A percentile compares a stretch with the other conserved stretches of the same genome.
These are phyloP conservation scores for Xiphophorus couchianus DNA, from an alignment of 2,113 vertebrate species.

Conservation along the genomic window DNA sequence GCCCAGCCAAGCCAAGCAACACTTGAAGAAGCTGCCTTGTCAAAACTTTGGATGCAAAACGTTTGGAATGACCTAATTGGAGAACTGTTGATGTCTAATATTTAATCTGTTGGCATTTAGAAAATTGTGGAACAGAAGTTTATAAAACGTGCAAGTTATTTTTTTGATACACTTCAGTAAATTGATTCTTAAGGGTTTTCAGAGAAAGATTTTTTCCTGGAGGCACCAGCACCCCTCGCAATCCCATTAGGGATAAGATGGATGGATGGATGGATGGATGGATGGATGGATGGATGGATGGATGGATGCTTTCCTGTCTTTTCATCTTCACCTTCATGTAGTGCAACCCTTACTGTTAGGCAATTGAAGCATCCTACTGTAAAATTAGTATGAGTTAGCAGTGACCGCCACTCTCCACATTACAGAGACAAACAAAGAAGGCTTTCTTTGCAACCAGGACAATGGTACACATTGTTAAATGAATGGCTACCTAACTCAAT, in stretches of 20 bases:
- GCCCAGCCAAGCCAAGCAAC: slow-evolving; percentile 45
- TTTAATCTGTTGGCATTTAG: neutral
- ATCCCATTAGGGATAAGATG: neutral
- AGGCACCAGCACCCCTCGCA: too few relatives aligned
- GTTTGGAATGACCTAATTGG: slow-evolving; percentile 42
- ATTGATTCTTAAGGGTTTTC: too few relatives aligned
- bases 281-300: too few relatives aligned
- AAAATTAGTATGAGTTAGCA: slow-evolving; percentile 51
- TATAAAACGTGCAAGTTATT: neutral
- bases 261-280: too few relatives aligned
- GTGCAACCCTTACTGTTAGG: neutral
- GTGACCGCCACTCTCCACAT: slow-evolving; percentile 58
- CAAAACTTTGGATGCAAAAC: slow-evolving; percentile 19
- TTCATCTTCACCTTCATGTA: neutral
- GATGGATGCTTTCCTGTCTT: neutral
- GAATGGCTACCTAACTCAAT: slow-evolving; percentile 65
- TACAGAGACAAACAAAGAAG: slow-evolving; percentile 63
- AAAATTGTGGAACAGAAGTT: neutral
- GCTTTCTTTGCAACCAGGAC: slow-evolving; percentile 63
- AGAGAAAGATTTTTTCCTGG: neutral
- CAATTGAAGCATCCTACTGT: neutral
- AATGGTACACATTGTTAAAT: slow-evolving; percentile 77
- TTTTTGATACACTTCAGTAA: neutral
- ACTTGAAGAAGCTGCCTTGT: slow-evolving; percentile 26
- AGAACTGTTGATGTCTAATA: neutral